Conservation (phyloP, 2,797 vertebrate species). For the Manis pentadactyla region DNA sequence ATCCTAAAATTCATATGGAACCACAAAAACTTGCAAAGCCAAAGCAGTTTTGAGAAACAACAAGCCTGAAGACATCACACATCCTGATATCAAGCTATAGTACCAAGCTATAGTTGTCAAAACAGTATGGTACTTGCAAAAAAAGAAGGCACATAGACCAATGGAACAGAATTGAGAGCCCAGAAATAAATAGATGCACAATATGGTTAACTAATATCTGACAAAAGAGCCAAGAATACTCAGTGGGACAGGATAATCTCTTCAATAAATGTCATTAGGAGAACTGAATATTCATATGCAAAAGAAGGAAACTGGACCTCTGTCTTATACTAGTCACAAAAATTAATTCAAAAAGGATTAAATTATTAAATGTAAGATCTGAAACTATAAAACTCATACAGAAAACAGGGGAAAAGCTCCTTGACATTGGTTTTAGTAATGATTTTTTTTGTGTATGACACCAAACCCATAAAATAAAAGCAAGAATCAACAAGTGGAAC, state of each 20-base stretch:
- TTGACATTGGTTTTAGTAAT: background rate
- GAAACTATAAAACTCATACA: background rate
- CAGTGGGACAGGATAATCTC: background rate
- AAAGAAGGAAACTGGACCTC: background rate
- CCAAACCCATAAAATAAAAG: background rate
- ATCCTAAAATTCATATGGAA: background rate
- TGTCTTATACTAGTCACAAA: background rate
- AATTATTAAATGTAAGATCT: background rate
- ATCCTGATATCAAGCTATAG: background rate
- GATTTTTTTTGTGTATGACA: background rate
- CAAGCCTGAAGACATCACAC: background rate
- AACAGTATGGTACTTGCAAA: background rate
- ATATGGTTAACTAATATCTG: background rate
- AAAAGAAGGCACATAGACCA: background rate
- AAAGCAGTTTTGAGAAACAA: background rate
- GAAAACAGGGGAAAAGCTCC: background rate
- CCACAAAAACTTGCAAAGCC: background rate
- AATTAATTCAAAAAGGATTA: background rate
- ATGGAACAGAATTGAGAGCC: background rate
- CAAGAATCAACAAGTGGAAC: background rate
- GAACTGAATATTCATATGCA: background rate
- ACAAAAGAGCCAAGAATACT: background rate
- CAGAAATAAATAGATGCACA: background rate
- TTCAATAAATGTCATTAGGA: background rate
- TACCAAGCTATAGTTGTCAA: background rate